Evolutionary conservation across 2,113 vertebrate species (phyloP), one percentile per base, ranked within the genome.

Genomic region (Chaetorhynchus papuensis): DNA sequence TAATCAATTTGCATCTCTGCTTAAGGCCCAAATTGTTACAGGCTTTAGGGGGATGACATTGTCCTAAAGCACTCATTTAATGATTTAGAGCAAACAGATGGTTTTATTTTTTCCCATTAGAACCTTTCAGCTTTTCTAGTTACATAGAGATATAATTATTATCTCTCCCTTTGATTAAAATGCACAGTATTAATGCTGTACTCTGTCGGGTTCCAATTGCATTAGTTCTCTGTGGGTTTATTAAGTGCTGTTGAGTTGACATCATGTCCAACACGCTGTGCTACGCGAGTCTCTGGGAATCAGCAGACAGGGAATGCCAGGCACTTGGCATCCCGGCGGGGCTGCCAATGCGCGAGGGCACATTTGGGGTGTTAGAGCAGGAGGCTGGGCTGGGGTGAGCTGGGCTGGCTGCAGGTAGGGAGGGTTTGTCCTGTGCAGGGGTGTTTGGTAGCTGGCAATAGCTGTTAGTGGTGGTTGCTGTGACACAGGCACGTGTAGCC

Each of bases 81-180:
- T 95, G 78, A 96, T 94, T 93, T 95, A 87, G 92, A 94, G 47
- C 79, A 94, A 97, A 88, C 97, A 97, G 96, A 97, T 98, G 93
- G 94, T 92, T 97, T 92, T 87, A 60, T 94, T 94, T 93, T 86
- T 94, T 81, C 83, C 81, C 87, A 92, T 97, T 93, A 94, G 80
- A 93, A 93, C 74, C 91, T 89, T 97, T 94, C 83, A 93, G 87
- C 83, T 90, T 79, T 87, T 69, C 80, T 83, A 65, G 94, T 91
- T 96, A 84, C 69, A 78, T 30, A 37, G 76, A 91, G 90, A 89
- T 96, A 95, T 92, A 95, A 97, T 97, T 93, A 49, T 52, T 54
- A 63, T 91, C 83, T 94, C 93, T 97, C 82, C 70, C 82, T 97
- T 96, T 95, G 93, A 97, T 97, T 97, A 97, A 97, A 97, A 97